These are phyloP conservation scores for Lucinisca nassula DNA, from an alignment of 2,888 invertebrate genomes.

Conservation along the genomic window DNA sequence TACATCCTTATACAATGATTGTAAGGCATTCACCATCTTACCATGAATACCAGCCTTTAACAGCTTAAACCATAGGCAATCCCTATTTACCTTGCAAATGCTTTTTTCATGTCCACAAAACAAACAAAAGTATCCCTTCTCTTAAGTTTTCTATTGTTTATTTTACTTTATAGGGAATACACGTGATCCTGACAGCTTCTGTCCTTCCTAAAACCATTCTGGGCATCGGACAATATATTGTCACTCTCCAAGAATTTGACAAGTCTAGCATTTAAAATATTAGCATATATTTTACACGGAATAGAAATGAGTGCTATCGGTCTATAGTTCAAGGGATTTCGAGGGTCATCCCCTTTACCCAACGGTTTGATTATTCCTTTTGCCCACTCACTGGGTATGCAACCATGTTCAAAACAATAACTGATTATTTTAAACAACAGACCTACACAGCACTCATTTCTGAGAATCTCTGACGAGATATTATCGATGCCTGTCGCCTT, in stretches of 20 bases:
- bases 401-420: slow-evolving; percentile 16
- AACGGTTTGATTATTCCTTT: slow-evolving; percentile 18
- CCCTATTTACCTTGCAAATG: slow-evolving; percentile 43
- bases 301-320: slow-evolving; percentile 20
- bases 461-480: slow-evolving; percentile 1
- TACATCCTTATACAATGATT: background rate
- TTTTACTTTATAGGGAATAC: background rate
- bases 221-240: background rate
- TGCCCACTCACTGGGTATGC: slow-evolving; percentile 8
- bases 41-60: slow-evolving; percentile 11
- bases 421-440: slow-evolving; percentile 2
- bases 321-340: slow-evolving; percentile 35
- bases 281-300: slow-evolving; percentile 21
- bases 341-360: slow-evolving; percentile 8
- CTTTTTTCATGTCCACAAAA: slow-evolving; percentile 19
- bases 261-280: slow-evolving; percentile 29
- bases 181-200: slow-evolving; percentile 39
- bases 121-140: background rate
- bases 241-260: slow-evolving; percentile 17
- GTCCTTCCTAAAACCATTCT: slow-evolving; percentile 44
- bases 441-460: background rate
- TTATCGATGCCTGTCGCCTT: slow-evolving; percentile 18
- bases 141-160: slow-evolving; percentile 8
- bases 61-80: slow-evolving; percentile 29
- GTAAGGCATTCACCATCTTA: slow-evolving; percentile 26